Evolutionary conservation across 2,888 invertebrate genomes (phyloP).

Genomic region (Stegana nigrithorax): DNA sequence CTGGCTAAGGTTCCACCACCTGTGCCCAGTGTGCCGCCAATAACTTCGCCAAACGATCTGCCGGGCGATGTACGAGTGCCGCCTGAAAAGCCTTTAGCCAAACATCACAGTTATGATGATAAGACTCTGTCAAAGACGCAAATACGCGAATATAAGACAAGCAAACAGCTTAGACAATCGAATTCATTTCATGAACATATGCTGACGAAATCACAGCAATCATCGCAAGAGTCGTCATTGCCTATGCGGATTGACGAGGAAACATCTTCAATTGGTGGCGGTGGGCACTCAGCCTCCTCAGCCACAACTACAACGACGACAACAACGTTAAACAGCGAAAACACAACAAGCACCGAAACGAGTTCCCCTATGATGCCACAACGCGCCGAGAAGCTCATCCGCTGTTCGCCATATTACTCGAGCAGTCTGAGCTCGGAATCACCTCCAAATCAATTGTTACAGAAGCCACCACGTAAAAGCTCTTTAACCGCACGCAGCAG

Average conservation of each 20-base stretch:
- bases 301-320: constrained; percentile 65
- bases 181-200: constrained; percentile 77
- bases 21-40: constrained; percentile 69
- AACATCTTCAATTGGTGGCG: constrained; percentile 64
- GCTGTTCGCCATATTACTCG: constrained; percentile 81
- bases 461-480: constrained; percentile 76
- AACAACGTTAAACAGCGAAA: constrained; percentile 71
- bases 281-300: constrained; percentile 63
- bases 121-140: constrained; percentile 75
- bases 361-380: constrained; percentile 66
- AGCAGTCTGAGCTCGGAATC: constrained; percentile 81
- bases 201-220: constrained; percentile 70
- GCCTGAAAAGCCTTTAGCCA: constrained; percentile 73
- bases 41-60: constrained; percentile 53
- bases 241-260: constrained; percentile 71
- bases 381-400: constrained; percentile 71
- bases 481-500: constrained; percentile 69
- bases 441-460: constrained; percentile 74
- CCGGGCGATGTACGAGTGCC: constrained; percentile 59
- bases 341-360: constrained; percentile 68
- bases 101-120: constrained; percentile 76
- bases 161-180: constrained; percentile 72
- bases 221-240: constrained; percentile 69
- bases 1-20: constrained; percentile 44
- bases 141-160: constrained; percentile 75